These are phyloP conservation scores for Manduca sexta DNA, from an alignment of 1,140 invertebrate species.

Conservation along the genomic window DNA sequence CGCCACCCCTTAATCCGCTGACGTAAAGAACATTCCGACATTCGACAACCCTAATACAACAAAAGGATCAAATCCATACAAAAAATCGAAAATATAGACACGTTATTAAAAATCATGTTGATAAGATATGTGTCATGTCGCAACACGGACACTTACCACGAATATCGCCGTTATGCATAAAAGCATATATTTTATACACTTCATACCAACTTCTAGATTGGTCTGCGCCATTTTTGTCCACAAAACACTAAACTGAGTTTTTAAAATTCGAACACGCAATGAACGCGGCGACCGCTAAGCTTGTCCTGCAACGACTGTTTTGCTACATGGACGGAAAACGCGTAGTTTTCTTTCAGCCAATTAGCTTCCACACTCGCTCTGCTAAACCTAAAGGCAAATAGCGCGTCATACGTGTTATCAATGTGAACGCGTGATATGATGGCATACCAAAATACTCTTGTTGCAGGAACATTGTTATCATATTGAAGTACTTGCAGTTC, in stretches of 20 bases:
- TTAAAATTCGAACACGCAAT: background rate
- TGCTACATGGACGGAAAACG: conserved; percentile 24
- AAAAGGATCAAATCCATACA: too few relatives aligned
- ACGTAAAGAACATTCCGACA: too few relatives aligned
- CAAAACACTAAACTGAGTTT: too few relatives aligned
- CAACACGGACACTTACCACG: conserved; percentile 80
- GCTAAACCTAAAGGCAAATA: conserved; percentile 28
- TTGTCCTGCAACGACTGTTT: conserved; percentile 1
- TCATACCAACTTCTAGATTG: conserved; percentile 81
- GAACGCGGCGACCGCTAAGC: conserved; percentile 13
- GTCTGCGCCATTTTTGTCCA: conserved; percentile 70
- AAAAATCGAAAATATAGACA: too few relatives aligned
- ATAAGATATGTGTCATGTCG: conserved; percentile 13
- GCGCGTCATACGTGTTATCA: conserved; percentile 9
- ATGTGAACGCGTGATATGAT: background rate
- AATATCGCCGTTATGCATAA: conserved; percentile 89
- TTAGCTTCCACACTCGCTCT: conserved; percentile 24
- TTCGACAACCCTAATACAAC: too few relatives aligned
- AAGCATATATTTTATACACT: conserved; percentile 88
- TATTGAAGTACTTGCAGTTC: too few relatives aligned
- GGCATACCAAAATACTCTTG: background rate
- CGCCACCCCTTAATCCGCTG: too few relatives aligned
- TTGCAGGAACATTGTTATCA: too few relatives aligned
- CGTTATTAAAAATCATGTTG: conserved; percentile 9
- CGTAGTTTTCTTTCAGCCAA: conserved; percentile 41